Base-by-base conservation (phyloP, 2,797 vertebrate species). In the Pteropus rufus region DNA sequence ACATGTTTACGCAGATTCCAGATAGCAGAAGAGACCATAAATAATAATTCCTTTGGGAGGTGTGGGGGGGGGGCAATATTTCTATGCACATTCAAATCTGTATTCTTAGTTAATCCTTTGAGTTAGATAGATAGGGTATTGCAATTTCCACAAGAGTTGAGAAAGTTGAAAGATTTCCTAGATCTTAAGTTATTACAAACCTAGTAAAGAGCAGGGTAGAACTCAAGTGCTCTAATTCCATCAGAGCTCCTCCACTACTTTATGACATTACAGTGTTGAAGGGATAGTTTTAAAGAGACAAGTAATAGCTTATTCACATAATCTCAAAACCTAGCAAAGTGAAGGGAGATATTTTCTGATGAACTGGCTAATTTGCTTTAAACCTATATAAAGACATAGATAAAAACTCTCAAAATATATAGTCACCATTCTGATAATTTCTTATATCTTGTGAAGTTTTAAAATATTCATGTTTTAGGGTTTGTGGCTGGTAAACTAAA, bases 281-380 rank as follows among this genome's bases (percentile, higher is more conserved):
- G 49, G 46, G 49, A 49, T 49, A 62, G 1, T 58, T 95, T 69
- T 52, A 88, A 80, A 85, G 39, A 62, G 75, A 36, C 6, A 92
- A 80, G 16, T 29, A 93, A 36, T 26, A 58, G 8, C 11, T 94
- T 24, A 84, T 82, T 88, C 77, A 84, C 26, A 82, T 72, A 88
- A 94, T 67, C 60, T 91, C 76, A 31, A 93, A 94, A 62, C n/a
- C 75, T 62, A 92, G 77, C 14, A 41, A 80, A 93, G 16, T 36
- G 31, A n/a, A 89, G 9, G 7, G 41, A 65, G 41, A 72, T 21
- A 64, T 62, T 82, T 93, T 76, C 34, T 41, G 16, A 89, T 36
- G 12, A 92, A 52, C 18, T 75, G 80, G 5, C 62, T 62, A 65
- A 12, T 75, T 90, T 58, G 10, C 34, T 75, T 86, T 83, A 90